phyloP scores from a whole-genome alignment of 2,888 invertebrate species.

The Entomobrya proxima region DNA sequence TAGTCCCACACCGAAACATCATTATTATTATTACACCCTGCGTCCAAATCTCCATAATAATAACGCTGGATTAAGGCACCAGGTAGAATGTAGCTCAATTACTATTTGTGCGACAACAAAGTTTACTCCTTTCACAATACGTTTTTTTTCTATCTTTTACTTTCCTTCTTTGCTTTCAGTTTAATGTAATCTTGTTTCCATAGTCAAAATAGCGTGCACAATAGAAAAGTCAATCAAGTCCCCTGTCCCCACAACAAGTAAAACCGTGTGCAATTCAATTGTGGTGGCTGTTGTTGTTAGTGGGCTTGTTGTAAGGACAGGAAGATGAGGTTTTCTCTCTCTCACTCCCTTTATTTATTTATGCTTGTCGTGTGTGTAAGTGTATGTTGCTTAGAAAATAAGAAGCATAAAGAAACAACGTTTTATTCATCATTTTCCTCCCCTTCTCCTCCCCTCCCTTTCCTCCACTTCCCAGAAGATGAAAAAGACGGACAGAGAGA shows the following conservation, averaged over 20 bases:
- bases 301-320: too few species aligned
- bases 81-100: background rate
- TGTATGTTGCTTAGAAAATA: background rate
- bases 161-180: background rate
- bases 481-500: background rate
- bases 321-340: background rate
- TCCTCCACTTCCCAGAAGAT: background rate
- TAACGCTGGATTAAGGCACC: background rate
- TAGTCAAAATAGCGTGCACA: constrained; percentile 1
- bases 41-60: background rate
- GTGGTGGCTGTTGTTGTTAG: background rate
- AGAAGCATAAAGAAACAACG: background rate
- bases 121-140: background rate
- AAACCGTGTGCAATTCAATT: background rate
- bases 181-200: constrained; percentile 13
- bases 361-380: constrained; percentile 3
- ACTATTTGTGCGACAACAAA: background rate
- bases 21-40: background rate
- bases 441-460: background rate
- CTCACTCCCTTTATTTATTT: background rate
- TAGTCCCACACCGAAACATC: too few species aligned
- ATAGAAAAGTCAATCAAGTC: constrained; percentile 22
- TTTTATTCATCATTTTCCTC: background rate
- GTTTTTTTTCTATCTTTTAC: too few species aligned
- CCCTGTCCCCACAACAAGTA: background rate